Conservation (phyloP, 1,140 invertebrate species). For the Brachionus paranguensis region DNA sequence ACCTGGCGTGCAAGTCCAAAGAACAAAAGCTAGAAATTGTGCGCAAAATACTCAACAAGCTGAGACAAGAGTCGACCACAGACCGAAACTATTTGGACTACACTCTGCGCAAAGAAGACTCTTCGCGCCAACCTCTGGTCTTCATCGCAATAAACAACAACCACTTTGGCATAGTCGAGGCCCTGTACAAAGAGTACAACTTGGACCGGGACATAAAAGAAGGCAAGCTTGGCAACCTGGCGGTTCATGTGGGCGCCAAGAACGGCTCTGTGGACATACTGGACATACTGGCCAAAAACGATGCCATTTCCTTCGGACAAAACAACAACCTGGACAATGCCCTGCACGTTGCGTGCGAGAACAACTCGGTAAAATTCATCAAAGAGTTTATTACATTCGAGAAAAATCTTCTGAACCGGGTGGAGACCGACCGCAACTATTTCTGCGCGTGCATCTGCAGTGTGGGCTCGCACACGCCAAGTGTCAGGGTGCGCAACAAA, state of each 20-base stretch:
- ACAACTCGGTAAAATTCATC: conserved; percentile 26
- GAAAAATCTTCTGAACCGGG: conserved; percentile 1
- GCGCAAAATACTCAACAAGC: neutral
- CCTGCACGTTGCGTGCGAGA: conserved; percentile 8
- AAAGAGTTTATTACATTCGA: conserved; percentile 12
- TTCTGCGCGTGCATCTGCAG: conserved; percentile 21
- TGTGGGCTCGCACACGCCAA: neutral
- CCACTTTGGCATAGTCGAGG: conserved; percentile 25
- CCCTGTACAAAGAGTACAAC: neutral
- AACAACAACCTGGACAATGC: conserved; percentile 33
- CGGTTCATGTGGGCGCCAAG: neutral
- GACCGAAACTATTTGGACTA: conserved; percentile 28
- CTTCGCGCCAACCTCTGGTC: neutral
- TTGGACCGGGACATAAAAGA: conserved; percentile 11
- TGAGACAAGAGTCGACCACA: neutral
- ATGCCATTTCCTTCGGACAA: conserved; percentile 33
- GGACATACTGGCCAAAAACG: conserved; percentile 25
- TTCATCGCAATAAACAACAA: conserved; percentile 37
- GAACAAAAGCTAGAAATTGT: conserved; percentile 10
- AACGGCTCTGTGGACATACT: conserved; percentile 24
- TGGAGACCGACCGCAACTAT: neutral
- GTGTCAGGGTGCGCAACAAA: conserved; percentile 8
- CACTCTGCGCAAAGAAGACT: conserved; percentile 17
- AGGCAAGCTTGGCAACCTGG: conserved; percentile 23
- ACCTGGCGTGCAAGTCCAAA: conserved; percentile 22